These are phyloP conservation scores for Brachypterus glaber DNA, from an alignment of 2,888 invertebrate genomes.

Conservation along the genomic window DNA sequence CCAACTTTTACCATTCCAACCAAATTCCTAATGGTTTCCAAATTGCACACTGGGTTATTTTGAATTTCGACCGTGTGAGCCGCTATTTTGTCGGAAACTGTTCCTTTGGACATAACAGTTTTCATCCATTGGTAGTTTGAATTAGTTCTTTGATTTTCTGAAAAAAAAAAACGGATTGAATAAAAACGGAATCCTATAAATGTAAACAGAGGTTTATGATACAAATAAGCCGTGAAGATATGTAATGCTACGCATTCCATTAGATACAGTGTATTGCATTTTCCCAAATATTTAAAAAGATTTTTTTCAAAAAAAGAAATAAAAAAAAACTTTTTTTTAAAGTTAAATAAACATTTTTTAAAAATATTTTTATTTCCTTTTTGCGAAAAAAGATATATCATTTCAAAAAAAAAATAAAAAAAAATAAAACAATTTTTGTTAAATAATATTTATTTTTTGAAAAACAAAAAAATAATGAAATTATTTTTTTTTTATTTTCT, in stretches of 20 bases:
- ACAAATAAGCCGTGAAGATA: too few relatives aligned
- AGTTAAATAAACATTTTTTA: too few relatives aligned
- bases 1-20: conserved; percentile 69
- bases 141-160: conserved; percentile 48
- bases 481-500: too few relatives aligned
- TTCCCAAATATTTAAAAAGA: too few relatives aligned
- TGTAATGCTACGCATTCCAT: too few relatives aligned
- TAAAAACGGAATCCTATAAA: too few relatives aligned
- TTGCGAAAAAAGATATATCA: conserved; percentile 3
- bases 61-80: conserved; percentile 73
- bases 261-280: too few relatives aligned
- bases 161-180: conserved; percentile 17
- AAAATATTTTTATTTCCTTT: conserved; percentile 1
- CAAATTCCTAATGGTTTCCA: conserved; percentile 59
- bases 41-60: conserved; percentile 72
- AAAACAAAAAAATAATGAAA: too few relatives aligned
- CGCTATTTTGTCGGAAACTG: conserved; percentile 76
- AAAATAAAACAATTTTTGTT: conserved; percentile 2
- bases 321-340: too few relatives aligned
- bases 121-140: conserved; percentile 69
- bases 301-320: too few relatives aligned
- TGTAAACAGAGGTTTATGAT: too few relatives aligned
- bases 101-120: conserved; percentile 70
- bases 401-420: conserved; percentile 6
- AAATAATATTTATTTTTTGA: not conserved